These are phyloP conservation scores for Sphenopsis melanotis DNA, from an alignment of 2,797 vertebrate genomes.

Conservation along the genomic window DNA sequence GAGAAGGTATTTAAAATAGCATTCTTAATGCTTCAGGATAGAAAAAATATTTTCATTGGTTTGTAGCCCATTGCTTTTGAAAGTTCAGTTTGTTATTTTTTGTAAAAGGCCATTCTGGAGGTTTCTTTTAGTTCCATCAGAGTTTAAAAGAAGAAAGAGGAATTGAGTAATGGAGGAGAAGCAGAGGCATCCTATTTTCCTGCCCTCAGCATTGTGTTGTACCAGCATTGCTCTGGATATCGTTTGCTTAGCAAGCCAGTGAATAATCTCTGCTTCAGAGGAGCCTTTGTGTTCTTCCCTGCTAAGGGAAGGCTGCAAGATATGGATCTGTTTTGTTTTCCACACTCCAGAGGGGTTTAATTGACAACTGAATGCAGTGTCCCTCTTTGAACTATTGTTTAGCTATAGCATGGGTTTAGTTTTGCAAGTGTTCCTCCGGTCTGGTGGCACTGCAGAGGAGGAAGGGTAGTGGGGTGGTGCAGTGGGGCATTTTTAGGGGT, in stretches of 20 bases:
- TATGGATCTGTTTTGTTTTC: neutral
- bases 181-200: neutral
- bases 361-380: neutral
- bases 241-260: neutral
- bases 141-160: neutral
- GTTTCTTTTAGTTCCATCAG: neutral
- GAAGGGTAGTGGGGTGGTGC: neutral
- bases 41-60: slow-evolving; percentile 8
- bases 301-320: neutral
- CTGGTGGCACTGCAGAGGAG: neutral
- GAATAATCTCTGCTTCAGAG: neutral
- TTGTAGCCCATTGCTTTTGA: neutral
- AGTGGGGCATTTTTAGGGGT: neutral
- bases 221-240: neutral
- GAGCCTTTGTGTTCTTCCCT: neutral
- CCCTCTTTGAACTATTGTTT: neutral
- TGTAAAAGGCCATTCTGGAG: neutral
- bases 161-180: neutral
- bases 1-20: neutral
- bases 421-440: neutral
- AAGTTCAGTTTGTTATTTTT: neutral
- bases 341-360: neutral
- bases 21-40: neutral
- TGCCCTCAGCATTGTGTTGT: neutral
- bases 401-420: neutral